A percentile compares a stretch with the other conserved stretches of the same genome.
Evolutionary conservation across 2,797 vertebrate genomes (phyloP).

Genomic region (Kryptolebias ocellatus): DNA sequence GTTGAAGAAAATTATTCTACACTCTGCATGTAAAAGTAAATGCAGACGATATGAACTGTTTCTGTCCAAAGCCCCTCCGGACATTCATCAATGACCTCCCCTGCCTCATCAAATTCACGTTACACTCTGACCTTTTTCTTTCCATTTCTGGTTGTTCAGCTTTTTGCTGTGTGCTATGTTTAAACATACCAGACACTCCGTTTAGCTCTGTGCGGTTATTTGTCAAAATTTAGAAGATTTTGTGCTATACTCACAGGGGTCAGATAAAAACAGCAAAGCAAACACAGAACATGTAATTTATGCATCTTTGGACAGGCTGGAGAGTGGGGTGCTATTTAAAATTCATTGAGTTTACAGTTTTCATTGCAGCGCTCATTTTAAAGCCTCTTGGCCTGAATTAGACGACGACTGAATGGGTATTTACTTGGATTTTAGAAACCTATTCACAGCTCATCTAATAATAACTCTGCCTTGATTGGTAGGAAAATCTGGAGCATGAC

Average conservation of each 20-base stretch:
- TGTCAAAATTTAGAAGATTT: conserved; percentile 37
- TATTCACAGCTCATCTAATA: conserved; percentile 7
- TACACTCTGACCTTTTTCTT: conserved; percentile 56
- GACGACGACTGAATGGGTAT: neutral
- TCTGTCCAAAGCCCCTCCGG: conserved; percentile 13
- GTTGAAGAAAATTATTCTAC: neutral
- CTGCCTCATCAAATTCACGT: conserved; percentile 26
- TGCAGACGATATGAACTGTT: conserved; percentile 9
- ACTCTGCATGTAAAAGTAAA: neutral
- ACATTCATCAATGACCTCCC: conserved; percentile 33
- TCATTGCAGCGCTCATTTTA: neutral
- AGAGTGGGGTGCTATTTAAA: neutral
- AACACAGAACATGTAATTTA: conserved; percentile 1
- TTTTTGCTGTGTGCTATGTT: conserved; percentile 48
- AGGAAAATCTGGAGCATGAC: neutral
- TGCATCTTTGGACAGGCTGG: neutral
- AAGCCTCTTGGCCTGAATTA: conserved; percentile 19
- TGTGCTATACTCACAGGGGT: conserved; percentile 39
- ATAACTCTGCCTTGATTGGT: neutral
- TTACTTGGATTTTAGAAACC: neutral
- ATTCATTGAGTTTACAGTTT: conserved; percentile 8
- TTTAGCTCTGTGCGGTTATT: conserved; percentile 49
- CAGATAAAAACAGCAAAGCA: conserved; percentile 14
- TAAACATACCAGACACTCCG: conserved; percentile 16
- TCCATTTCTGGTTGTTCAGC: conserved; percentile 42